Percentiles rank a stretch among this genome's conserved stretches.
Conservation (phyloP, 2,113 vertebrate genomes). For the Phrynocephalus versicolor region DNA sequence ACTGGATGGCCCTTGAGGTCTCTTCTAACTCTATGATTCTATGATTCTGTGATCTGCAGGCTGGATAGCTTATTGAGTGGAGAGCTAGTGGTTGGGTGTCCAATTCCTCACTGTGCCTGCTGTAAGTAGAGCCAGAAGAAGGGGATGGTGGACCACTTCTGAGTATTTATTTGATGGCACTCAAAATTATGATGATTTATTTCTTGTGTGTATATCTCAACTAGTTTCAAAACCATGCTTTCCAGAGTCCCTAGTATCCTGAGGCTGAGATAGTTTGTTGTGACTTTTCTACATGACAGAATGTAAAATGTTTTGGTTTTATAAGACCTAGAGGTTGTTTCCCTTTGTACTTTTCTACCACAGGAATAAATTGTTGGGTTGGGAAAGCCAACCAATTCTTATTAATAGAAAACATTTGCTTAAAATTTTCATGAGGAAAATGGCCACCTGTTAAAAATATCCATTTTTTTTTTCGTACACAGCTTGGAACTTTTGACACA, state of each 20-base stretch:
- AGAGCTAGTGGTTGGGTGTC: too few relatives aligned
- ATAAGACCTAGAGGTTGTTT: neutral
- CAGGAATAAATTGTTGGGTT: neutral
- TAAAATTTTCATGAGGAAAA: neutral
- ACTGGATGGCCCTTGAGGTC: too few relatives aligned
- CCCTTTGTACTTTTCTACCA: neutral
- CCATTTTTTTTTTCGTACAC: neutral
- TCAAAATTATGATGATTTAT: too few relatives aligned
- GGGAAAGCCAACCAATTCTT: neutral
- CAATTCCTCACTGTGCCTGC: too few relatives aligned
- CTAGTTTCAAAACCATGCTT: neutral
- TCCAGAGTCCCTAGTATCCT: neutral
- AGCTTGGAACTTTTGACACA: neutral
- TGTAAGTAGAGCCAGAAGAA: too few relatives aligned
- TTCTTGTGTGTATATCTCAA: neutral
- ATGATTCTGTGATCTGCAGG: too few relatives aligned
- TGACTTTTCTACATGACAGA: too few relatives aligned
- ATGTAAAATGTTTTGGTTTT: neutral
- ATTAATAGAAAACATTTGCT: neutral
- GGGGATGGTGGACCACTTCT: too few relatives aligned
- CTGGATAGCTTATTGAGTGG: too few relatives aligned
- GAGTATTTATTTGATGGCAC: too few relatives aligned
- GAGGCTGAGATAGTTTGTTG: neutral
- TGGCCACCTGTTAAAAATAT: neutral
- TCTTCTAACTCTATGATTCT: too few relatives aligned